phyloP scores from a whole-genome alignment of 2,797 vertebrate species.

The Acanthiza pusilla region DNA sequence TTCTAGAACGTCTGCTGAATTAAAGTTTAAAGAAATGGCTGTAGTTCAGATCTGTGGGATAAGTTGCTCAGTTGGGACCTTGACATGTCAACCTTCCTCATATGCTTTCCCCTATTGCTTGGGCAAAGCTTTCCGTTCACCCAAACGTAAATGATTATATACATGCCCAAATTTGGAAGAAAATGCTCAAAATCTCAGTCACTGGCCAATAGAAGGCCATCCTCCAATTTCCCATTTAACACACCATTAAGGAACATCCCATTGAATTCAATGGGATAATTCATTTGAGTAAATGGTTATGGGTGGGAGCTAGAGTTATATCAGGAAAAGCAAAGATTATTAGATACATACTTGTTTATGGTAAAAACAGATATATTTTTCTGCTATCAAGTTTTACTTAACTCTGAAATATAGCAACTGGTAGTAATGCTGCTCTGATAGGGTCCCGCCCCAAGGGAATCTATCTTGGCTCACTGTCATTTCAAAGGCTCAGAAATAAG shows the following conservation, averaged over 20 bases:
- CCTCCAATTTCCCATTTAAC: not conserved
- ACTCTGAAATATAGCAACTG: not conserved
- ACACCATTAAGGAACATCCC: not conserved
- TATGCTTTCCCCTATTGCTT: not conserved
- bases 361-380: not conserved
- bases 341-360: not conserved
- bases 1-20: not conserved
- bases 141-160: not conserved
- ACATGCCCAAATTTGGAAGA: not conserved
- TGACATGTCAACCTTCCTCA: not conserved
- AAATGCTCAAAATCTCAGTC: not conserved
- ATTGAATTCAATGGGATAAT: not conserved
- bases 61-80: not conserved
- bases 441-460: not conserved
- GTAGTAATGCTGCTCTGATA: not conserved
- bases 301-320: not conserved
- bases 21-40: not conserved
- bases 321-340: not conserved
- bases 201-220: not conserved
- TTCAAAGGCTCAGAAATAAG: conserved; percentile 1
- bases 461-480: not conserved
- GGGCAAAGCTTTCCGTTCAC: not conserved
- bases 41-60: not conserved
- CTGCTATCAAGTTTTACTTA: not conserved
- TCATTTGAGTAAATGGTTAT: not conserved